These are phyloP conservation scores for Polymixis lichenea DNA, from an alignment of 2,888 invertebrate genomes.

Conservation along the genomic window DNA sequence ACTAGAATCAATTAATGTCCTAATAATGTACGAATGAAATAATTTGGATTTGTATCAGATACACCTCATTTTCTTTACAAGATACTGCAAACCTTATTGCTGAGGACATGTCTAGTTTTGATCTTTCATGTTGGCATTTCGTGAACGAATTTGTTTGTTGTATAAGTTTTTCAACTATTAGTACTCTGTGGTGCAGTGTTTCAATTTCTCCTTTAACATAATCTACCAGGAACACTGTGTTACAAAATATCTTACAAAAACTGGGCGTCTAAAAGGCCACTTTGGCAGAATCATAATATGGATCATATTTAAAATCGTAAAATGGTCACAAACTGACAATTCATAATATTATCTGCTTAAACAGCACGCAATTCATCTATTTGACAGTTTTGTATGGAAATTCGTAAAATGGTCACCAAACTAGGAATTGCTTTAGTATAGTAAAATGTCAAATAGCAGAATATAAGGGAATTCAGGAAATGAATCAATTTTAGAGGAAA, in stretches of 20 bases:
- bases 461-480: too few relatives aligned
- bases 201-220: conserved; percentile 16
- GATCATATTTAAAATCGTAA: too few relatives aligned
- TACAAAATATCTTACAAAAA: conserved; percentile 10
- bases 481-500: too few relatives aligned
- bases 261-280: too few relatives aligned
- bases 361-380: too few relatives aligned
- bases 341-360: too few relatives aligned
- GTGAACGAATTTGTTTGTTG: conserved; percentile 57
- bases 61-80: conserved; percentile 22
- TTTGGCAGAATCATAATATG: too few relatives aligned
- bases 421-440: too few relatives aligned
- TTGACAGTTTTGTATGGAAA: too few relatives aligned
- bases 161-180: conserved; percentile 55
- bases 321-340: too few relatives aligned
- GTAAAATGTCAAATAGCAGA: too few relatives aligned
- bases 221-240: conserved; percentile 50
- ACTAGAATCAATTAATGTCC: conserved; percentile 30
- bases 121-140: conserved; percentile 70
- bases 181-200: conserved; percentile 47
- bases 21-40: conserved; percentile 29
- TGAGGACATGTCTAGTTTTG: conserved; percentile 64
- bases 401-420: too few relatives aligned
- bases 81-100: conserved; percentile 45
- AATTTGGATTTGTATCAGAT: background rate